Base-by-base conservation (phyloP, 2,888 invertebrate species). In the Amaurobius ferox region DNA sequence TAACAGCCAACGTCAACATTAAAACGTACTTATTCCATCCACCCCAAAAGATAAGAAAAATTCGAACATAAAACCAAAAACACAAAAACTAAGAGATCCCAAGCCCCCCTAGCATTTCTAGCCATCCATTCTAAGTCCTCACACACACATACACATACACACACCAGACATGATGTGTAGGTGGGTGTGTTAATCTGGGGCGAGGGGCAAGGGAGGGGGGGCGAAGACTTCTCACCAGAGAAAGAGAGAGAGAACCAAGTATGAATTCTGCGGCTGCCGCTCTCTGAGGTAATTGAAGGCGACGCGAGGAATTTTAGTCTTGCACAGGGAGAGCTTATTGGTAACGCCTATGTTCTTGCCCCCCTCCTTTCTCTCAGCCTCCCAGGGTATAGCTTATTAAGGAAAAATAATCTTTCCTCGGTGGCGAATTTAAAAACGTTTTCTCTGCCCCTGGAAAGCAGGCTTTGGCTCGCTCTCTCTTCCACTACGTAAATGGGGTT, bases 271-370 rank as follows among this genome's bases (percentile, higher is more conserved):
- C 73, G 29, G 44, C 68, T 26, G 73, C 85, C 64, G 64, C 66
- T 40, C 73, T 78, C 73, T 44, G 73, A 86, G 73, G 85, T 86
- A 86, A 86, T 86, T 86, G 85, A 86, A 86, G 85, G 85, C 67
- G 85, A 86, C 85, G 79, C 78, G 48, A 30, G 73, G 78, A 86
- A 86, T 86, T 86, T 86, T 86, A 79, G 85, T 72, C 85, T 61
- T 86, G 85, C 77, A 72, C n/a, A 72, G 83, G 76, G 72, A 85
- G 67, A 77, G 83, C 85, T 86, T 86, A 86, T 86, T 79, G 85
- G 85, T 72, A 74, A 79, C 85, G 78, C 77, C 83, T 85, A 40
- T 83, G 76, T 83, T 76, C 81, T 74, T 74, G 32, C 39, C 48
- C 32, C 55, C 71, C 7, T 9, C 19, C 40, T 16, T 13, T 32